Conservation (phyloP, 2,113 vertebrate genomes). For the Nannobrachium achirus region DNA sequence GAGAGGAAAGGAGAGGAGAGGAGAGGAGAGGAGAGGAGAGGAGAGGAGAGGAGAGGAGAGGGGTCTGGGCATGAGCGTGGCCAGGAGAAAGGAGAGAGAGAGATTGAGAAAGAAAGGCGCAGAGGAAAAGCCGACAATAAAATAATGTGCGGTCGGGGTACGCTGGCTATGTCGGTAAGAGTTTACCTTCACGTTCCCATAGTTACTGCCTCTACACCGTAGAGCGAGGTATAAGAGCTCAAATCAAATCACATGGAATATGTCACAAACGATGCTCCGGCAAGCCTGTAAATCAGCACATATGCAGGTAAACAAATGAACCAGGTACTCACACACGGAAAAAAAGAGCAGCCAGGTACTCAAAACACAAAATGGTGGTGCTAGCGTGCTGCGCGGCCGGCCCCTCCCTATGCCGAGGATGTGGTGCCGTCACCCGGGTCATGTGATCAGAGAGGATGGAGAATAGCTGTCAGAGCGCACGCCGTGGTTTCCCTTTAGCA, state of each 20-base stretch:
- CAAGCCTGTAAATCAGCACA: conserved; percentile 23
- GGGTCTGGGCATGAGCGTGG: conserved; percentile 93
- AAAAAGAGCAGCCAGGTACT: conserved; percentile 67
- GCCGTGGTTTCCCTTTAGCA: conserved; percentile 55
- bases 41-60: conserved; percentile 85
- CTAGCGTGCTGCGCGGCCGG: conserved; percentile 45
- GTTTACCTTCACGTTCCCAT: conserved; percentile 27
- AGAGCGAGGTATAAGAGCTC: not conserved
- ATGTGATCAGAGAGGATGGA: conserved; percentile 72
- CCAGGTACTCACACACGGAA: conserved; percentile 71
- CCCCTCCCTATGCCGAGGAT: conserved; percentile 72
- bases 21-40: conserved; percentile 49
- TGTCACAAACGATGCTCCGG: conserved; percentile 23
- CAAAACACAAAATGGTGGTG: conserved; percentile 80
- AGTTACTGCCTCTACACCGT: conserved; percentile 13
- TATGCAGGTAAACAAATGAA: conserved; percentile 75
- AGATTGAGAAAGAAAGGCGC: conserved; percentile 55
- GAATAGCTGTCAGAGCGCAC: conserved; percentile 50
- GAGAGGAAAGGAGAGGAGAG: conserved; percentile 61
- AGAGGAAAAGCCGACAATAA: conserved; percentile 69
- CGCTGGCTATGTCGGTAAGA: conserved; percentile 27
- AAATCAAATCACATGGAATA: not conserved
- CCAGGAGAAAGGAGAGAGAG: conserved; percentile 75
- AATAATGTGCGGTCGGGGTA: conserved; percentile 59
- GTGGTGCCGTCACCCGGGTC: conserved; percentile 74